A percentile compares a stretch with the other conserved stretches of the same genome.
Conservation (phyloP, 2,797 vertebrate species). For the Podarcis siculus region DNA sequence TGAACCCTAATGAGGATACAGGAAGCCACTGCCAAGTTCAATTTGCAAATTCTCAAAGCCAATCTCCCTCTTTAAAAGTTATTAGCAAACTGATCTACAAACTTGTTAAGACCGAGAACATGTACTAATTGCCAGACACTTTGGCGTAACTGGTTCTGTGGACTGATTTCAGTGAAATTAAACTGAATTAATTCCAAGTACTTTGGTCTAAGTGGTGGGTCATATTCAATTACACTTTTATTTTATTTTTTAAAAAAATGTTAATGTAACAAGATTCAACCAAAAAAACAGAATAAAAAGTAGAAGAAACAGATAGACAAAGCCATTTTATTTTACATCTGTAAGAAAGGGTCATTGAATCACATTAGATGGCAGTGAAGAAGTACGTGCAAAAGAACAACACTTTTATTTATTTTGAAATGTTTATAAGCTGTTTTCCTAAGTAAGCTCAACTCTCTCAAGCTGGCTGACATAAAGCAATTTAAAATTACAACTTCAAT, state of each 20-base stretch:
- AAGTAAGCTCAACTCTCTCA: too few relatives aligned
- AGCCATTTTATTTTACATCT: neutral
- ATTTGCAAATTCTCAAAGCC: conserved; percentile 1
- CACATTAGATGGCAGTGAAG: neutral
- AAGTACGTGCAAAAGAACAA: neutral
- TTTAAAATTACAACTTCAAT: too few relatives aligned
- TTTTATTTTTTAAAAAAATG: neutral
- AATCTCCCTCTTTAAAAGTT: neutral
- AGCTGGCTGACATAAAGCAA: too few relatives aligned
- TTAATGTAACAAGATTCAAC: neutral
- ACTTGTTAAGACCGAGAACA: neutral
- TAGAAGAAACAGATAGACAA: neutral
- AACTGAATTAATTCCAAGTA: neutral
- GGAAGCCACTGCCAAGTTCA: conserved; percentile 12
- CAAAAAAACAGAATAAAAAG: neutral
- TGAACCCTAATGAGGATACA: neutral
- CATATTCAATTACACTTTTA: neutral
- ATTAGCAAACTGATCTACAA: conserved; percentile 5
- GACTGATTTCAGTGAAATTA: neutral
- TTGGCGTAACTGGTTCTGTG: neutral
- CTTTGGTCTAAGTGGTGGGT: neutral
- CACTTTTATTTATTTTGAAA: too few relatives aligned
- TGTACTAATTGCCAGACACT: conserved; percentile 1
- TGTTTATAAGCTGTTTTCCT: too few relatives aligned
- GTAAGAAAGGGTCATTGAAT: neutral